These are phyloP conservation scores for Orientallactaga bullata DNA, from an alignment of 2,113 vertebrate genomes.

Conservation along the genomic window DNA sequence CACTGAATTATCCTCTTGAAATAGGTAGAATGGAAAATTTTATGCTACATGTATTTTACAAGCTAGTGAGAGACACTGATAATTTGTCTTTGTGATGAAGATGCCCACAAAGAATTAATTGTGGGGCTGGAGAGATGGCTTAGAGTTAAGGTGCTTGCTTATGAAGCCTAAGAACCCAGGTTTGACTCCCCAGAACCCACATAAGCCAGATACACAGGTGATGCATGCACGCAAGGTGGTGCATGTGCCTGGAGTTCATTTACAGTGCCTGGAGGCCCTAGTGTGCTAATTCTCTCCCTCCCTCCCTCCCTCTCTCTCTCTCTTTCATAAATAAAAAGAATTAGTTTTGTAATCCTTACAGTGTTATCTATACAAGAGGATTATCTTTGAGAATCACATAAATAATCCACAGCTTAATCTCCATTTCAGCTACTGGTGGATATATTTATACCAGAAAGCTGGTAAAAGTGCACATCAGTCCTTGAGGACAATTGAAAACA, in stretches of 20 bases:
- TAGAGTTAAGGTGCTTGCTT: too few relatives aligned
- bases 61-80: neutral
- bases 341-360: neutral
- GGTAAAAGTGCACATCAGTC: neutral
- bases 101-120: neutral
- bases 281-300: too few relatives aligned
- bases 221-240: too few relatives aligned
- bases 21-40: neutral
- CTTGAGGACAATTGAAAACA: neutral
- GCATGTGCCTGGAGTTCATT: too few relatives aligned
- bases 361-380: neutral
- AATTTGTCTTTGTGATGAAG: neutral
- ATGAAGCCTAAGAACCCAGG: too few relatives aligned
- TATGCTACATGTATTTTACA: neutral
- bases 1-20: neutral
- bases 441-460: neutral
- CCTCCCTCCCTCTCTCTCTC: too few relatives aligned
- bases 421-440: neutral
- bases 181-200: too few relatives aligned
- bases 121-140: too few relatives aligned
- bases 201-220: too few relatives aligned
- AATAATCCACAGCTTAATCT: neutral
- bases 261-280: too few relatives aligned
- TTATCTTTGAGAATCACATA: slow-evolving; percentile 35
- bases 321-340: too few relatives aligned